Evolutionary conservation across 2,113 vertebrate species (phyloP).

Genomic region (Hydrolagus affinis): DNA sequence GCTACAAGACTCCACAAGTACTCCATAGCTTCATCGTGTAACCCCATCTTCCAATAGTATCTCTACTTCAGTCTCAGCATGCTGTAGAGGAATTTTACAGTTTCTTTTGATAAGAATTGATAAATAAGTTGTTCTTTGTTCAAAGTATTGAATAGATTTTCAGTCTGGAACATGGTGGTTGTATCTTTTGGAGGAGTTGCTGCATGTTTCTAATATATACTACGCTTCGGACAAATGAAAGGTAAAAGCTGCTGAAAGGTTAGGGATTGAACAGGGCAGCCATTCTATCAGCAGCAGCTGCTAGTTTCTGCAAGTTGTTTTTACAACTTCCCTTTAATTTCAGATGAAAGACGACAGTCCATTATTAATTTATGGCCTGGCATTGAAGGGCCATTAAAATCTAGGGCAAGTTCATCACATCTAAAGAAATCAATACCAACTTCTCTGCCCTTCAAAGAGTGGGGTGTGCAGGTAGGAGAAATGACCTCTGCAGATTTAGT

Average conservation of each 20-base stretch:
- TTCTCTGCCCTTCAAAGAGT: neutral
- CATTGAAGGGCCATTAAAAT: neutral
- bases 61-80: too few species aligned
- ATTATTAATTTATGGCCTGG: neutral
- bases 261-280: neutral
- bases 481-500: neutral
- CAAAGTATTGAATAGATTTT: neutral
- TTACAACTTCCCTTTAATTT: slow-evolving; percentile 24
- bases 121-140: neutral
- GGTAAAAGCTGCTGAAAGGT: neutral
- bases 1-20: too few species aligned
- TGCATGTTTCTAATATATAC: neutral
- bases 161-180: neutral
- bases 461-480: neutral
- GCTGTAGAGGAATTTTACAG: neutral
- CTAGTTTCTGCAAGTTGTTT: neutral
- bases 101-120: neutral
- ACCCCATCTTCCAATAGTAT: neutral
- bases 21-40: too few species aligned
- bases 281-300: neutral
- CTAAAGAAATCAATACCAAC: neutral
- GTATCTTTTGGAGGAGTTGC: neutral
- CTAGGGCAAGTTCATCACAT: neutral
- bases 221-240: neutral
- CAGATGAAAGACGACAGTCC: slow-evolving; percentile 7